Evolutionary conservation across 2,113 vertebrate genomes (phyloP).

Genomic region (Rhinopithecus roxellana): DNA sequence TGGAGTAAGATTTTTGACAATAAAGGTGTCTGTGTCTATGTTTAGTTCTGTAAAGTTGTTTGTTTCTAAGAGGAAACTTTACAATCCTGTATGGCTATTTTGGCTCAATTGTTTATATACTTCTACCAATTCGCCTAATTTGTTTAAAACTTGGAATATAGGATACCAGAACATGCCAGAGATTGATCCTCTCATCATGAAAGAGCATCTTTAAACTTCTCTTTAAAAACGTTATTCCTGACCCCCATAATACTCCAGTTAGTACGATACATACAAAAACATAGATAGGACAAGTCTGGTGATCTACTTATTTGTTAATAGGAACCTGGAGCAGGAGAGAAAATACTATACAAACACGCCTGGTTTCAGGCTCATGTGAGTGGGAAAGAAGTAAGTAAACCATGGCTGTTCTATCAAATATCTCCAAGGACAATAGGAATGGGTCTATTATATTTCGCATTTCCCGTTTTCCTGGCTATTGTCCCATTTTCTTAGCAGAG

Average conservation of each 20-base stretch:
- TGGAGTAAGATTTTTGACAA: not conserved
- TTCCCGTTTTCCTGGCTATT: not conserved
- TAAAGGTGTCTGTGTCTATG: not conserved
- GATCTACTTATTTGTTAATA: not conserved
- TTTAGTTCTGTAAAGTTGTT: not conserved
- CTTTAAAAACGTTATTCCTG: not conserved
- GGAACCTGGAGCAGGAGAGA: not conserved
- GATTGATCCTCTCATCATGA: not conserved
- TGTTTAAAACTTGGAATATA: not conserved
- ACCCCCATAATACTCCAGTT: not conserved
- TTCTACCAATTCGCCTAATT: slow-evolving; percentile 1
- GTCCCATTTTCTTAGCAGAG: slow-evolving; percentile 9
- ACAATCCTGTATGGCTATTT: not conserved
- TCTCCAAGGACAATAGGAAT: not conserved
- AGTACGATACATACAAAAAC: not conserved
- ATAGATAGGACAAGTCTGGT: not conserved
- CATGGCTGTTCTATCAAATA: not conserved
- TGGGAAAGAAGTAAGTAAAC: not conserved
- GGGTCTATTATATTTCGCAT: not conserved
- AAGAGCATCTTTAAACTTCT: not conserved
- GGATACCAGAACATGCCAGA: not conserved
- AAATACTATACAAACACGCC: not conserved
- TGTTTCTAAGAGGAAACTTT: not conserved
- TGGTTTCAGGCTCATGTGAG: not conserved
- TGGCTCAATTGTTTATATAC: not conserved